Evolutionary conservation across 2,797 vertebrate genomes (phyloP), one percentile per base, ranked within the genome.

Genomic region (Helicolenus hilgendorfi): DNA sequence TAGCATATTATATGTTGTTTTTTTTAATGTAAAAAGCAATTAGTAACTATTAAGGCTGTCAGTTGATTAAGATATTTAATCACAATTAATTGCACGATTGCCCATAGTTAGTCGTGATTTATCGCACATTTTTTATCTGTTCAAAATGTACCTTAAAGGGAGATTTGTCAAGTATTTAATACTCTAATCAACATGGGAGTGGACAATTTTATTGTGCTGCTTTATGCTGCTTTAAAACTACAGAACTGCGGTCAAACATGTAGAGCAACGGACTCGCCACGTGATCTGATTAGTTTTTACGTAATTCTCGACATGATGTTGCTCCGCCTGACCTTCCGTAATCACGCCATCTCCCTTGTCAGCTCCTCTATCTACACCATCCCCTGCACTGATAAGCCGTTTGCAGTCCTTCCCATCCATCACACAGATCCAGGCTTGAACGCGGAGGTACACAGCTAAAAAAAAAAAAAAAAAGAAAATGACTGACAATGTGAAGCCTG

Each of bases 331-430:
- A 84, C 89, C 74, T 80, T 38, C 62, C 58, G 55, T 77, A 78
- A 84, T 91, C 82, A 68, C 56, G 64, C 76, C 79, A 31, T 77
- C 77, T 86, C 65, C 38, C 55, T 56, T 68, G 41, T 87, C 85
- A 13, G 2, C 58, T 58, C 56, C 77, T 70, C 72, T 72, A 62
- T 26, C 41, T 7, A 53, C 20, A 2, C 77, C 45, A 45, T 67
- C 73, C 73, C 67, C 56, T 5, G 27, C 6, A 9, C 58, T 11
- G 83, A 85, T 93, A 69, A 83, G 45, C 72, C 64, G 71, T 26
- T 35, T 55, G 49, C 64, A 29, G 33, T 68, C 55, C 29, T 20
- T 55, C 20, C 65, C 60, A 64, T 86, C 62, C 62, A 36, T 86
- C 88, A 69, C 7, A 49, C 59, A 35, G 24, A 79, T 73, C 36